Evolutionary conservation across 2,888 invertebrate species (phyloP).

Genomic region (Ormyrus rosae): DNA sequence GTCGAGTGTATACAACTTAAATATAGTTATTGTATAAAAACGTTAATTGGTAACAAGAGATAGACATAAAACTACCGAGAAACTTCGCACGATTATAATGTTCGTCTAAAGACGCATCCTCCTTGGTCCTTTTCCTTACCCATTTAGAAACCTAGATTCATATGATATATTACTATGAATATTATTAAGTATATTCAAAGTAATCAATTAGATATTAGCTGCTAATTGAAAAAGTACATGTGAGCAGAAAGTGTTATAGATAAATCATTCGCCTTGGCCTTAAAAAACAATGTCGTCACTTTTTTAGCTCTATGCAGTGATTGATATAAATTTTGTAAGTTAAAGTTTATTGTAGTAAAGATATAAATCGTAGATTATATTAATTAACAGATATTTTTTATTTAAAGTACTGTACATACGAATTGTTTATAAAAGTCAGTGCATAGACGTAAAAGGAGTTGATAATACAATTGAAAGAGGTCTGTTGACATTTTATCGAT

Average conservation of each 20-base stretch:
- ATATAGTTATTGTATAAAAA: conserved; percentile 65
- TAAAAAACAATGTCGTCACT: background rate
- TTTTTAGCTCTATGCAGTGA: conserved; percentile 18
- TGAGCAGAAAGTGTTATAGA: conserved; percentile 29
- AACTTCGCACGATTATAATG: conserved; percentile 62
- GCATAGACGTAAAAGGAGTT: conserved; percentile 1
- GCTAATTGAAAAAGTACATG: conserved; percentile 63
- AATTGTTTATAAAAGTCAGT: conserved; percentile 19
- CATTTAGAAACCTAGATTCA: conserved; percentile 67
- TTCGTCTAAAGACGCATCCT: conserved; percentile 55
- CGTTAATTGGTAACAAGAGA: conserved; percentile 60
- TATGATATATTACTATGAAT: conserved; percentile 65
- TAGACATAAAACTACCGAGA: conserved; percentile 48
- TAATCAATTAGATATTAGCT: conserved; percentile 62
- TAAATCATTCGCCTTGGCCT: conserved; percentile 14
- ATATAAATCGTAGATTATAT: conserved; percentile 1
- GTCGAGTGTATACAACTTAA: conserved; percentile 61
- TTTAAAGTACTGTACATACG: conserved; percentile 8
- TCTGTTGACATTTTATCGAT: background rate
- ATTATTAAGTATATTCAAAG: conserved; percentile 62
- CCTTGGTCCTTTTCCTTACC: conserved; percentile 35
- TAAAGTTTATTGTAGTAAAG: conserved; percentile 13
- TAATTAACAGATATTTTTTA: conserved; percentile 4
- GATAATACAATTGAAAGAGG: too few species aligned
- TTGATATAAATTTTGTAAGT: conserved; percentile 6